These are phyloP conservation scores for Heterochromis multidens DNA, from an alignment of 2,113 vertebrate genomes.

Conservation along the genomic window DNA sequence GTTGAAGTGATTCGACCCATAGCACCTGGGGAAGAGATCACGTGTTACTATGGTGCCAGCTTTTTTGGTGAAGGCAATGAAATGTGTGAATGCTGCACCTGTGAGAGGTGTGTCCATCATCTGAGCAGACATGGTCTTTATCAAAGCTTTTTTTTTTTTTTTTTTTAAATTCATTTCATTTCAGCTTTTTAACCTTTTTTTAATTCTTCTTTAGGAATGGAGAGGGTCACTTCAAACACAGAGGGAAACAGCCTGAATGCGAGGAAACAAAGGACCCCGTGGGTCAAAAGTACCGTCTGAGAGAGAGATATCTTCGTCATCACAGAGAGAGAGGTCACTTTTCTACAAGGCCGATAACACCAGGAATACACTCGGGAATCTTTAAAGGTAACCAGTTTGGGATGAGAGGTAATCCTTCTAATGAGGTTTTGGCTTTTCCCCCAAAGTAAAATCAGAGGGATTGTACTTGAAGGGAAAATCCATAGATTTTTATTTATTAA, in stretches of 20 bases:
- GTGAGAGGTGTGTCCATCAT: constrained; percentile 82
- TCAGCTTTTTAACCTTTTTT: neutral
- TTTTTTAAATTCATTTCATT: too few relatives aligned
- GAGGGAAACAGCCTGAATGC: constrained; percentile 64
- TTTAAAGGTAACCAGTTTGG: constrained; percentile 34
- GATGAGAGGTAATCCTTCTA: neutral
- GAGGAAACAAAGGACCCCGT: constrained; percentile 66
- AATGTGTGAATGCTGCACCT: constrained; percentile 91
- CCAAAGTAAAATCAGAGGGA: neutral
- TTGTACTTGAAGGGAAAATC: neutral
- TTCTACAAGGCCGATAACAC: constrained; percentile 37
- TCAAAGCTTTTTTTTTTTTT: neutral
- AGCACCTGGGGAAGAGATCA: constrained; percentile 89
- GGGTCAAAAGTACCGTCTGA: constrained; percentile 83
- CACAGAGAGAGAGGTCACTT: constrained; percentile 73
- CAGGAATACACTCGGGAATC: constrained; percentile 68
- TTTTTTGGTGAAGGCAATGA: constrained; percentile 94
- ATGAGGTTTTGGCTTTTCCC: neutral
- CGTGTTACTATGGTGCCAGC: constrained; percentile 91
- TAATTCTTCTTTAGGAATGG: constrained; percentile 75
- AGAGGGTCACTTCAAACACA: constrained; percentile 82
- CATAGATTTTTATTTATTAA: neutral
- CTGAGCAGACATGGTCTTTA: neutral
- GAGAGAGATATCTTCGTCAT: constrained; percentile 83
- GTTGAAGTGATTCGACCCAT: constrained; percentile 90